phyloP scores from a whole-genome alignment of 2,888 invertebrate genomes.

The Nasonia oneida region DNA sequence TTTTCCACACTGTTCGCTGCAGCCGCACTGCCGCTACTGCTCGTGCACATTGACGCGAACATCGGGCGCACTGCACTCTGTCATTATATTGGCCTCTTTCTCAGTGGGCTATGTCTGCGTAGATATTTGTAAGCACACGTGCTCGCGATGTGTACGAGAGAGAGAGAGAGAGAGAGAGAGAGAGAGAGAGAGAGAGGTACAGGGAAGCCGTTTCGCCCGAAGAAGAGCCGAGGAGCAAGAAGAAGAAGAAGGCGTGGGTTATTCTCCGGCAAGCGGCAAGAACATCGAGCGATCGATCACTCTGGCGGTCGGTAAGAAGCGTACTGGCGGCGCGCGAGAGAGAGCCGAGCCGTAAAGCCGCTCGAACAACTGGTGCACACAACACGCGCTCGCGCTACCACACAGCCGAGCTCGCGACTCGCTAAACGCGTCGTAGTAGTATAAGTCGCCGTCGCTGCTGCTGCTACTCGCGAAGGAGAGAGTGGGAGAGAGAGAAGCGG shows the following conservation, averaged over 20 bases:
- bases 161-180: not conserved
- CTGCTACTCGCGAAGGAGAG: conserved; percentile 40
- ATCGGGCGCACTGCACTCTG: conserved; percentile 58
- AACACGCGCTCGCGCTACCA: conserved; percentile 55
- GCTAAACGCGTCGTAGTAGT: conserved; percentile 29
- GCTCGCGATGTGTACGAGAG: not conserved
- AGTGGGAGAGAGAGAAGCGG: conserved; percentile 46
- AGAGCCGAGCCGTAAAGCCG: conserved; percentile 50
- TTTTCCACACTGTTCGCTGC: not conserved
- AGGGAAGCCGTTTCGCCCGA: not conserved
- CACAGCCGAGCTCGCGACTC: conserved; percentile 30
- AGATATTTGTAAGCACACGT: not conserved
- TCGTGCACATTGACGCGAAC: conserved; percentile 56
- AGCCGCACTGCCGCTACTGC: conserved; percentile 39
- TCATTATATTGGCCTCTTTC: conserved; percentile 46
- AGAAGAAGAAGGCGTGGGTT: not conserved
- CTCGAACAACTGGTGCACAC: conserved; percentile 63
- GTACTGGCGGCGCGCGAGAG: conserved; percentile 37
- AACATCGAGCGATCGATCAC: conserved; percentile 58
- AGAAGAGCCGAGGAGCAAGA: not conserved
- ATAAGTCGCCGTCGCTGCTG: conserved; percentile 18
- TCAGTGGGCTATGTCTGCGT: not conserved
- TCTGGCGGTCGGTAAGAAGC: conserved; percentile 17
- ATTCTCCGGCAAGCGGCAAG: not conserved
- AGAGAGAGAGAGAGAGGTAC: not conserved